Conservation (phyloP, 1,140 invertebrate genomes). For the Trachelipus rathkii region DNA sequence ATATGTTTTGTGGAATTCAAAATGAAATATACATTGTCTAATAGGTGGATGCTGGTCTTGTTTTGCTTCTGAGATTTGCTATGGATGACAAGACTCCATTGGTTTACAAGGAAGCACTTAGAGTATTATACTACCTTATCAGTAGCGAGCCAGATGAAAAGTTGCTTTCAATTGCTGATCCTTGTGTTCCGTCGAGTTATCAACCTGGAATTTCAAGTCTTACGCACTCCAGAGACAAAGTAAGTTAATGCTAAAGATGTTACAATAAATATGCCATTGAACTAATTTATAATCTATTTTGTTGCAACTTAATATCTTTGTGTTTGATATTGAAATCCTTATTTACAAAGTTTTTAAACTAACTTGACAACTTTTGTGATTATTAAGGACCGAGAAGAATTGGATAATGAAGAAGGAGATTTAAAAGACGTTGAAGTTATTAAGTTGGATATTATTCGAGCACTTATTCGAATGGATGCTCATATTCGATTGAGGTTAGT, state of each 20-base stretch:
- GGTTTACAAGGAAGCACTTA: conserved; percentile 47
- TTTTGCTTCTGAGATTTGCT: conserved; percentile 53
- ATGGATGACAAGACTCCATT: conserved; percentile 52
- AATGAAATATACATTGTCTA: neutral
- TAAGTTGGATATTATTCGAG: conserved; percentile 51
- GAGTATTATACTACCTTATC: conserved; percentile 50
- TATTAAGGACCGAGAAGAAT: conserved; percentile 32
- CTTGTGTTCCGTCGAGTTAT: conserved; percentile 34
- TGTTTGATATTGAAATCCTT: no score
- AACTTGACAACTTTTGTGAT: neutral
- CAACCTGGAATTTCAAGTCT: conserved; percentile 35
- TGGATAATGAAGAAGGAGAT: conserved; percentile 48
- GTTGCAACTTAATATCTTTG: no score
- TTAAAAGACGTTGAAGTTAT: conserved; percentile 52
- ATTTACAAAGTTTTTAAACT: no score
- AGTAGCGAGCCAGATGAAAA: conserved; percentile 50
- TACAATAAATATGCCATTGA: no score
- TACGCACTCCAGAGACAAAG: conserved; percentile 36
- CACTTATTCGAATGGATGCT: conserved; percentile 38
- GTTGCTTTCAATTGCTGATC: conserved; percentile 44
- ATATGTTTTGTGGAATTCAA: no score
- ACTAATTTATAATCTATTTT: no score
- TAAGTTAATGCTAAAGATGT: neutral
- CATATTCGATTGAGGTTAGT: conserved; percentile 40
- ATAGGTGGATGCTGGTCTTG: conserved; percentile 51